phyloP scores from a whole-genome alignment of 2,888 invertebrate genomes.

The Melanargia galathea region DNA sequence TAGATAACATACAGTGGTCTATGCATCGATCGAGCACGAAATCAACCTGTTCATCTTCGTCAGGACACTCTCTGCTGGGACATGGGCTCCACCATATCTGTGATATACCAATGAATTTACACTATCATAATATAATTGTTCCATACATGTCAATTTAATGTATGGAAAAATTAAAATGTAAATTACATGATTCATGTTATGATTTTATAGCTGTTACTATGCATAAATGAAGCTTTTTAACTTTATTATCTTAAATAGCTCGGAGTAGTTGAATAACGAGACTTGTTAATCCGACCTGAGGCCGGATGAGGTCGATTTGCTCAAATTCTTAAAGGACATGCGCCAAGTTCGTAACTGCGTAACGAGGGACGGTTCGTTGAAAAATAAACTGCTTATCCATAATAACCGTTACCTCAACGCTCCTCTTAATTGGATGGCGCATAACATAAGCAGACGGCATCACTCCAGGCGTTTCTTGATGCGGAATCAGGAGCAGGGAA shows the following conservation, averaged over 20 bases:
- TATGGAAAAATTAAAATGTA: neutral
- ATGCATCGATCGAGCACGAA: conserved; percentile 87
- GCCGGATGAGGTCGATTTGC: conserved; percentile 80
- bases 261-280: conserved; percentile 68
- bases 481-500: conserved; percentile 89
- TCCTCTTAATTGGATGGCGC: conserved; percentile 86
- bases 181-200: neutral
- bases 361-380: conserved; percentile 58
- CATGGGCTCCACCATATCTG: conserved; percentile 93
- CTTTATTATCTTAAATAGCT: conserved; percentile 75
- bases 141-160: neutral
- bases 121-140: neutral
- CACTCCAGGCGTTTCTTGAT: conserved; percentile 89
- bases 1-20: conserved; percentile 86
- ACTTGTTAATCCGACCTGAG: conserved; percentile 70
- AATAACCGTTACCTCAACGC: conserved; percentile 83
- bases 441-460: conserved; percentile 89
- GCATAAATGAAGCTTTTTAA: conserved; percentile 71
- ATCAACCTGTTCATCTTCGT: conserved; percentile 87
- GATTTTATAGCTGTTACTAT: conserved; percentile 27
- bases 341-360: conserved; percentile 57
- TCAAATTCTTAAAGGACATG: conserved; percentile 76
- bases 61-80: conserved; percentile 89
- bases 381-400: conserved; percentile 26
- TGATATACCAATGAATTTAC: conserved; percentile 17